phyloP scores from a whole-genome alignment of 2,888 invertebrate genomes.

The Caenorhabditis zanzibari region DNA sequence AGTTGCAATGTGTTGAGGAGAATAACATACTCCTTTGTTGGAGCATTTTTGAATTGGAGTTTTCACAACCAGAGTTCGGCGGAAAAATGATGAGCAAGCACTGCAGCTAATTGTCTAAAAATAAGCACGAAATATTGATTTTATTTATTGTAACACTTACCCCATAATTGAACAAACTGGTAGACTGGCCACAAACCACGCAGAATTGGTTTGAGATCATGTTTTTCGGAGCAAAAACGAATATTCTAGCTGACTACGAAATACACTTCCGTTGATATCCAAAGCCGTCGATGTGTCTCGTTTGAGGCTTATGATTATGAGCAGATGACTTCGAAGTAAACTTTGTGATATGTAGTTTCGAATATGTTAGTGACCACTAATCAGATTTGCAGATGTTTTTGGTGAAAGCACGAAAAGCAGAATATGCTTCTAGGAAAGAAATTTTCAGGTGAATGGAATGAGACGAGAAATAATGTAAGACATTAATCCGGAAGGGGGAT shows the following conservation, averaged over 20 bases:
- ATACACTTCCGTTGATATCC: not conserved
- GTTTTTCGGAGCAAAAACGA: not conserved
- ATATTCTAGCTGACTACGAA: not conserved
- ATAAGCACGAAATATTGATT: no score
- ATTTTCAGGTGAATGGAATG: no score
- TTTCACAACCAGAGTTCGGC: not conserved
- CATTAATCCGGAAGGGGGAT: no score
- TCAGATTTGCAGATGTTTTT: not conserved
- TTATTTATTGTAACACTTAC: not conserved
- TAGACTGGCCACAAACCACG: conserved; percentile 5
- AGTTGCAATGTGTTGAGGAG: not conserved
- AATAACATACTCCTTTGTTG: not conserved
- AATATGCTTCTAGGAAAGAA: not conserved
- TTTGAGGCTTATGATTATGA: not conserved
- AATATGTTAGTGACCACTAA: not conserved
- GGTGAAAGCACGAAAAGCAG: not conserved
- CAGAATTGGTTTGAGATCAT: not conserved
- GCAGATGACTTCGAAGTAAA: not conserved
- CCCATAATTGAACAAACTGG: conserved; percentile 24
- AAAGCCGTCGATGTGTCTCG: conserved; percentile 7
- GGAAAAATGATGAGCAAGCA: conserved; percentile 21
- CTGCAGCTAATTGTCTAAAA: conserved; percentile 6
- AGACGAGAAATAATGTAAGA: no score
- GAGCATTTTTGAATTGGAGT: not conserved
- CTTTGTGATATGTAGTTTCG: not conserved